Evolutionary conservation across 2,797 vertebrate genomes (phyloP), one percentile per base, ranked within the genome.

Genomic region (Denticeps clupeoides): DNA sequence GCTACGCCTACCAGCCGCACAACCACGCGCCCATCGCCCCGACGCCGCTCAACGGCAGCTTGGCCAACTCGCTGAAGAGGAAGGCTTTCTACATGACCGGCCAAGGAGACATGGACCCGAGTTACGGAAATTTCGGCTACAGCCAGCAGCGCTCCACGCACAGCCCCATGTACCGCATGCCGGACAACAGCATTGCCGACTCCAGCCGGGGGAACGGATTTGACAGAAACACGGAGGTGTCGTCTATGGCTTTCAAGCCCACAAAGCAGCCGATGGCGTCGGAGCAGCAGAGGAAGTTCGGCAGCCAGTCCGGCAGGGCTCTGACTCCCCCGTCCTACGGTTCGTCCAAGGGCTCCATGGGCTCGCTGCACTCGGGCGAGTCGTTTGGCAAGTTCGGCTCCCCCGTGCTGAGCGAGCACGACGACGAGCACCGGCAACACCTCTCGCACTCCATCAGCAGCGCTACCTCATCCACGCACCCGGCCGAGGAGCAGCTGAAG

Each of bases 71-170:
- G 61, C 87, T 99, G 73, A 99, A 99, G 84, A 86, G 95, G 69
- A 99, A 97, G 86, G 95, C 95, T 77, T 99, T 99, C 82, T 99
- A 96, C 66, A 99, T 99, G 93, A 89, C 88, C 63, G 90, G 89
- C 69, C 93, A 94, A 79, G 91, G 89, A 79, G 93, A 99, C 63
- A 89, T 97, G 87, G 92, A 97, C 81, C 87, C 95, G 68, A 84
- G 80, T 79, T 99, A 97, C 74, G 90, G 83, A 79, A 90, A 88
- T 83, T 99, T 96, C 75, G 92, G 75, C 84, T 99, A 97, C 70
- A 90, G 82, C 85, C 95, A 99, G 83, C 95, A 96, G 80, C 91
- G 90, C 78, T 93, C 91, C 21, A 87, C 92, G 52, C 93, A 97
- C 68, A 99, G 92, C 72, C 95, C 95, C 22, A 92, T 97, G 93